These are phyloP conservation scores for Ammodytes marinus DNA, from an alignment of 2,113 vertebrate species.

Conservation along the genomic window DNA sequence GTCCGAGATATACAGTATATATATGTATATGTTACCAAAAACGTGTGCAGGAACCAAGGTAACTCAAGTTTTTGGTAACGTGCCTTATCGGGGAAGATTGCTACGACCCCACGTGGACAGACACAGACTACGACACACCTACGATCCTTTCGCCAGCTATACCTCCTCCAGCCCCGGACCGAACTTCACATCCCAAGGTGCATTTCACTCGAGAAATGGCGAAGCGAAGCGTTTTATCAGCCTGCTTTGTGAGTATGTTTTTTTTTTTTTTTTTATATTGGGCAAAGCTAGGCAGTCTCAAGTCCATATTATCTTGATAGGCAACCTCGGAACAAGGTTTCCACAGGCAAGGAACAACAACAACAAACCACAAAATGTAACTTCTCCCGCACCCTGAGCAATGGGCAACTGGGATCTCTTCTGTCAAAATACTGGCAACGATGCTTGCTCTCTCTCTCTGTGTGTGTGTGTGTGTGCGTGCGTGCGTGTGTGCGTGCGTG, in stretches of 20 bases:
- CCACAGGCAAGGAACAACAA: constrained; percentile 54
- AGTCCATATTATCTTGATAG: constrained; percentile 34
- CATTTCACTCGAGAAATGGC: constrained; percentile 72
- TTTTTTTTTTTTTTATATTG: constrained; percentile 18
- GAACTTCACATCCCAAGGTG: constrained; percentile 57
- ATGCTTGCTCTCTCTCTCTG: constrained; percentile 33
- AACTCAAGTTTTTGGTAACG: constrained; percentile 70
- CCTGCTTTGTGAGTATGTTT: constrained; percentile 27
- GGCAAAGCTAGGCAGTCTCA: constrained; percentile 31
- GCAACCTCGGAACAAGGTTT: constrained; percentile 53
- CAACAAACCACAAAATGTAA: constrained; percentile 46
- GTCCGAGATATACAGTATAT: constrained; percentile 46
- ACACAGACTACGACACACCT: constrained; percentile 49
- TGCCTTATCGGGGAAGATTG: constrained; percentile 60
- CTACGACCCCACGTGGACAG: constrained; percentile 49
- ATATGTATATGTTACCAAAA: constrained; percentile 65
- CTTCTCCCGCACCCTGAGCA: constrained; percentile 83
- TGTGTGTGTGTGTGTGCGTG: constrained; percentile 34
- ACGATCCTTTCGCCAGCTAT: constrained; percentile 26
- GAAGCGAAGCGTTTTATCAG: constrained; percentile 67
- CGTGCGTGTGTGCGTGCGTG: constrained; percentile 25
- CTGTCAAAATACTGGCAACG: constrained; percentile 64
- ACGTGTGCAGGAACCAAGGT: constrained; percentile 54
- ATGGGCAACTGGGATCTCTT: constrained; percentile 67
- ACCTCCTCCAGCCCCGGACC: constrained; percentile 34